These are phyloP conservation scores for Nomia melanderi DNA, from an alignment of 1,140 invertebrate genomes.

Conservation along the genomic window DNA sequence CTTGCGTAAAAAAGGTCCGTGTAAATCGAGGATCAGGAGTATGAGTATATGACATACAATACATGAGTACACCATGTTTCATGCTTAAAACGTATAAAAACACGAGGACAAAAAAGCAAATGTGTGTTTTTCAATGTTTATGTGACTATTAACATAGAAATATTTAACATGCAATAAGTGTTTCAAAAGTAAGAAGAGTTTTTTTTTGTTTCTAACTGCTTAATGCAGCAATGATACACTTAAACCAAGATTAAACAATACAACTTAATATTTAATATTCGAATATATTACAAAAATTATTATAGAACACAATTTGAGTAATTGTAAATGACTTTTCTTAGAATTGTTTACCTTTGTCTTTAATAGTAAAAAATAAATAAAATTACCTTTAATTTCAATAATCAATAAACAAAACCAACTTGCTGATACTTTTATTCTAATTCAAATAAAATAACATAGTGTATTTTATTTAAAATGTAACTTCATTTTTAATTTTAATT, in stretches of 20 bases:
- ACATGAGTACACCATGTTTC: conserved; percentile 70
- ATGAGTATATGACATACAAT: conserved; percentile 69
- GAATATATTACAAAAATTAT: conserved; percentile 16
- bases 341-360: neutral
- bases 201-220: neutral
- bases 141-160: neutral
- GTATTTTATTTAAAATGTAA: neutral
- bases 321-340: neutral
- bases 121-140: neutral
- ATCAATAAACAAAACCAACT: too few species aligned
- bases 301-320: neutral
- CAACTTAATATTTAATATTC: neutral
- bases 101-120: conserved; percentile 34
- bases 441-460: neutral
- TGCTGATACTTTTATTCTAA: neutral
- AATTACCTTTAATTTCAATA: too few species aligned
- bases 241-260: conserved; percentile 5
- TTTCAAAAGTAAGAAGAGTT: neutral
- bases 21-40: too few species aligned
- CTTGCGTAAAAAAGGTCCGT: too few species aligned
- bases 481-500: neutral
- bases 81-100: conserved; percentile 65
- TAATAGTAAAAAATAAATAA: conserved; percentile 24
- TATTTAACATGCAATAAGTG: conserved; percentile 1
- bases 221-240: neutral